A percentile compares a stretch with the other conserved stretches of the same genome.
Conservation (phyloP, 53 echinoderm and acorn worm genomes). For the Paracentrotus lividus region DNA sequence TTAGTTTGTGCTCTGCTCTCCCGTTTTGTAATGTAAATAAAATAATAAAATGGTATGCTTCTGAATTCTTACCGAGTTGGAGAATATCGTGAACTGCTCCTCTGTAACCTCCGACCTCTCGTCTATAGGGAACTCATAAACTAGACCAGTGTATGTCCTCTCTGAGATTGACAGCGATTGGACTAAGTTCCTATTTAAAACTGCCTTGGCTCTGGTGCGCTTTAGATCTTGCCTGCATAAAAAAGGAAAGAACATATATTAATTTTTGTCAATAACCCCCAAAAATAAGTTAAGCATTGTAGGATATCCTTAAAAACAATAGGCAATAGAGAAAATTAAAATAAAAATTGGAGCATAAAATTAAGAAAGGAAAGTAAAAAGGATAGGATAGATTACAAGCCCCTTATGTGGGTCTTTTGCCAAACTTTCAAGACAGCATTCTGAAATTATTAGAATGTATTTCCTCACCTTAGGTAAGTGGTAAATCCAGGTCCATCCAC, state of each 20-base stretch:
- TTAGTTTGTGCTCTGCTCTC: too few relatives aligned
- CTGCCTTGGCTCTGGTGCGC: neutral
- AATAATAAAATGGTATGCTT: neutral
- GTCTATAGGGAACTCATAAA: neutral
- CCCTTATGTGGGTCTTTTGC: too few relatives aligned
- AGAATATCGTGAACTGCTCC: neutral
- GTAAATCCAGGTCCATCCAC: constrained; percentile 69
- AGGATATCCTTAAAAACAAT: too few relatives aligned
- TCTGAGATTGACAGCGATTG: neutral
- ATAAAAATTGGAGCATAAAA: too few relatives aligned
- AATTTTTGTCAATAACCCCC: too few relatives aligned
- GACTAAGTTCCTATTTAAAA: neutral
- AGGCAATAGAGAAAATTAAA: neutral
- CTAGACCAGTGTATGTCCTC: neutral
- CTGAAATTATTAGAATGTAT: neutral
- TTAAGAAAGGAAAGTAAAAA: too few relatives aligned
- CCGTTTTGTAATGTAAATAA: too few relatives aligned
- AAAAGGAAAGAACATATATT: too few relatives aligned
- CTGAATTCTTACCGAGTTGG: neutral
- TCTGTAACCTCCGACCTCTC: constrained; percentile 48
- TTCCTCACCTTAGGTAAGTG: constrained; percentile 80
- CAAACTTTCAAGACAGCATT: neutral
- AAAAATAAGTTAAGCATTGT: too few relatives aligned
- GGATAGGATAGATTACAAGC: too few relatives aligned
- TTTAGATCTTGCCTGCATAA: constrained; percentile 44